Base-by-base conservation (phyloP, 2,797 vertebrate species). In the Gambusia yucatana region DNA sequence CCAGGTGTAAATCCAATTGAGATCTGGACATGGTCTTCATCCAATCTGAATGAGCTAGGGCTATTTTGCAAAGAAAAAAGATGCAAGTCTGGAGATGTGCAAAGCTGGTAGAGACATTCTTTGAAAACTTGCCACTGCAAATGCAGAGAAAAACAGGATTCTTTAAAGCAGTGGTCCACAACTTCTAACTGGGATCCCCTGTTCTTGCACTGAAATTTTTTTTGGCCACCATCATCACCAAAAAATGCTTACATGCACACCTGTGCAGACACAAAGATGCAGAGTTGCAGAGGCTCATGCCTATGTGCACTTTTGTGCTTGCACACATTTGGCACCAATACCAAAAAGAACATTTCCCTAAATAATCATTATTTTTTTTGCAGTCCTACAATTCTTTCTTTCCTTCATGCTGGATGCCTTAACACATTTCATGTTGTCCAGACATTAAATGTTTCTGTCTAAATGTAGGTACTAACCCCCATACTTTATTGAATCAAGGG, bases 401-500 rank as follows among this genome's bases (percentile, higher is more conserved):
- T 75, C 69, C 81, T 50, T 84, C 63, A 52, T 77, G 79, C 79
- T 77, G 88, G 78, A 86, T 70, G 73, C 77, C 61, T 61, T 80
- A 59, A 76, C 78, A 82, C 52, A 78, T 86, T 84, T 82, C 72
- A 77, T 74, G 28, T 83, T 77, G 65, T 82, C 84, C 77, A 84
- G 82, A 85, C 48, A 73, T 73, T 65, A 79, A 48, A 80, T 88
- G 30, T 75, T 78, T 82, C 79, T 28, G 75, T 75, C 41, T 86
- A 84, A 89, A 75, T 82, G 83, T 79, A 86, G 69, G 57, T 65
- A 72, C 61, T 83, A 74, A 85, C 77, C 78, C 71, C 67, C 79
- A 83, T 78, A 83, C 82, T 82, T 72, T 47, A 82, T 89, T 72
- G 85, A 89, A 88, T 91, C 79, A 80, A 87, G 82, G 86, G 85